Base-by-base conservation (phyloP, 2,888 invertebrate species). In the Monopis laevigella region DNA sequence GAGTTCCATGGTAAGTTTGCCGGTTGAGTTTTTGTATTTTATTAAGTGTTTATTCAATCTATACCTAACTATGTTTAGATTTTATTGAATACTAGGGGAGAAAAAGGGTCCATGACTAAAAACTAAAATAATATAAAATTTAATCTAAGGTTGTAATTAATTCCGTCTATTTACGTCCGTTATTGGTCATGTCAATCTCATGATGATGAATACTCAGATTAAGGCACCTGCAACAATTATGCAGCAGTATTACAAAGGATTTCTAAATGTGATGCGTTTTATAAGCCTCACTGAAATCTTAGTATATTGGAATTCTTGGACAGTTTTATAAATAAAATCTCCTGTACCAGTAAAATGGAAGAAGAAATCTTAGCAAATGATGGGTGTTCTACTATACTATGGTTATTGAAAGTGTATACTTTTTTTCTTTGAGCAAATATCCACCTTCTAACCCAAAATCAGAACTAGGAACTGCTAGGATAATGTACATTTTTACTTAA, bases 191-290 rank as follows among this genome's bases (percentile, higher is more conserved):
- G n/a, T n/a, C n/a, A 65, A 80, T 2, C 70, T 84, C 42, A 77
- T 84, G 65, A 83, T 84, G 69, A 77, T 84, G 63, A 84, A 83
- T 48, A 83, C 77, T 45, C 70, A 81, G 43, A 75, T 77, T 40
- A 86, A 85, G 58, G 77, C 84, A 6, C 80, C 78, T 0, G 70
- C 81, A 8, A 71, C 82, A 6, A 84, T 0, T 93, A 94, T 62
- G 92, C 93, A 4, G 93, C 96, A 3, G 95, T 95, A 0, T 67
- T 96, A 18, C 90, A 90, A 57, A 87, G 93, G 55, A 90, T 97
- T 45, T 89, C 93, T 40, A 92, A 93, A 69, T 96, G 93, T 67
- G 92, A 93, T 51, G 90, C 93, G 39, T 88, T 90, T 56, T 88
- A 89, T 44, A 93, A 95, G 60, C 90, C 92, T 0, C 92, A 94